phyloP scores from a whole-genome alignment of 2,113 vertebrate genomes.

The Clarias gariepinus region DNA sequence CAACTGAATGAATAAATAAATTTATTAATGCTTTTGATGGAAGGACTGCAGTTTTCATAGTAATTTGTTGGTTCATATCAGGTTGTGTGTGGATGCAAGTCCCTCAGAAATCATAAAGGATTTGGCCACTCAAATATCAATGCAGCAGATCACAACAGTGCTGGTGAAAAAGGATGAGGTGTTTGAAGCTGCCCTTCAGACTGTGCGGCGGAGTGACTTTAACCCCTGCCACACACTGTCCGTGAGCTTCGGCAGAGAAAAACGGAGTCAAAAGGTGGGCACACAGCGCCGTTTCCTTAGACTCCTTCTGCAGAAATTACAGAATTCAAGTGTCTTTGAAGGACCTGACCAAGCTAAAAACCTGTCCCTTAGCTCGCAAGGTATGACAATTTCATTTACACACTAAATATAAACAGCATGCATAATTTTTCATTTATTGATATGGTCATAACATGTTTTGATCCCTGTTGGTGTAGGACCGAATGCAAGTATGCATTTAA shows the following conservation, averaged over 20 bases:
- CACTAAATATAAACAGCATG: neutral
- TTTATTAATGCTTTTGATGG: neutral
- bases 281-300: constrained; percentile 64
- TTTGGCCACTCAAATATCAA: constrained; percentile 75
- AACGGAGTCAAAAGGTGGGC: constrained; percentile 9
- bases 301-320: constrained; percentile 66
- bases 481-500: neutral
- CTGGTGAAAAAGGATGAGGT: constrained; percentile 72
- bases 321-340: constrained; percentile 67
- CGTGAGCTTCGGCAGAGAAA: constrained; percentile 69
- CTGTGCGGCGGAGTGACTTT: constrained; percentile 78
- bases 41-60: neutral
- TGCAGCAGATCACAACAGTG: constrained; percentile 67
- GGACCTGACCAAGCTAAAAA: constrained; percentile 68
- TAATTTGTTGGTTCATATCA: constrained; percentile 58
- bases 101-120: constrained; percentile 72
- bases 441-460: neutral
- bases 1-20: neutral
- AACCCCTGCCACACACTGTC: constrained; percentile 76
- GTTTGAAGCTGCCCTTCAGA: constrained; percentile 78
- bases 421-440: neutral
- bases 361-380: constrained; percentile 67
- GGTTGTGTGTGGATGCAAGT: constrained; percentile 66
- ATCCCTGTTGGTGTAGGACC: neutral
- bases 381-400: constrained; percentile 43